These are phyloP conservation scores for Centropus unirufus DNA, from an alignment of 2,113 vertebrate genomes.

Conservation along the genomic window DNA sequence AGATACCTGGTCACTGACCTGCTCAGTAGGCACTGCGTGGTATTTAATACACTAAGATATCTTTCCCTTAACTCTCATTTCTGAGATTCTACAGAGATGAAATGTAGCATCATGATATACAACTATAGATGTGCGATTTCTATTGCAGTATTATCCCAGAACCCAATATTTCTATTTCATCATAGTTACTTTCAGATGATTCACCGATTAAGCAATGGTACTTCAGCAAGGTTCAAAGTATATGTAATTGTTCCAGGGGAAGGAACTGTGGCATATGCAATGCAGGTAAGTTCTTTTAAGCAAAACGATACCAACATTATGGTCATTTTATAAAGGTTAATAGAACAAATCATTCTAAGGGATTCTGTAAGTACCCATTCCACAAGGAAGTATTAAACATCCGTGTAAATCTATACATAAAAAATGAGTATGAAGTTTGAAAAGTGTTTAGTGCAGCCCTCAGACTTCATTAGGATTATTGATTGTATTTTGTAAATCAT, in stretches of 20 bases:
- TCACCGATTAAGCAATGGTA: not conserved
- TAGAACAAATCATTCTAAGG: not conserved
- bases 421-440: not conserved
- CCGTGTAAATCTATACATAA: not conserved
- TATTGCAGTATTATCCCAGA: not conserved
- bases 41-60: not conserved
- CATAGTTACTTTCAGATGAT: not conserved
- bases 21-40: accelerated
- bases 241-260: not conserved
- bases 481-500: not conserved
- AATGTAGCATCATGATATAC: not conserved
- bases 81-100: not conserved
- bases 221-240: not conserved
- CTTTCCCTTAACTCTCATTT: not conserved
- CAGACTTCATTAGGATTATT: not conserved
- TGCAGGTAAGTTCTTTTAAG: not conserved
- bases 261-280: not conserved
- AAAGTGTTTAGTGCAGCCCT: not conserved
- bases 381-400: not conserved
- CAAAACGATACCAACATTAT: not conserved
- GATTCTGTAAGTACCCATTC: not conserved
- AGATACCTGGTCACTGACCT: not conserved
- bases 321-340: not conserved
- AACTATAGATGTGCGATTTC: not conserved
- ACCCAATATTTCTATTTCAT: not conserved